Conservation (phyloP, 2,888 invertebrate genomes). For the Thera obeliscata region DNA sequence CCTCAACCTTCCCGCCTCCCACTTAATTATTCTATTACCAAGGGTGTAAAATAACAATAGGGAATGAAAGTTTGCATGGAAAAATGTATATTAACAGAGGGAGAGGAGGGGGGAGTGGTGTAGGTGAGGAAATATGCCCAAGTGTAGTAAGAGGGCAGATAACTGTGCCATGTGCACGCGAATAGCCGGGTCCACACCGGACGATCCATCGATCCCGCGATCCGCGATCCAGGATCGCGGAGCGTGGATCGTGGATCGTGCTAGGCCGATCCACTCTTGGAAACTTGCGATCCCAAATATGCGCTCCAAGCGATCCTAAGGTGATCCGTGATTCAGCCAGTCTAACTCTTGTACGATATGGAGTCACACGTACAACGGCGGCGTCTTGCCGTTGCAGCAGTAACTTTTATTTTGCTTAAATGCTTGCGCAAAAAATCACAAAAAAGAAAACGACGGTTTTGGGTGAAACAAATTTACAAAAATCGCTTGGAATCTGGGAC, state of each 20-base stretch:
- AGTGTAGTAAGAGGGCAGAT: no score
- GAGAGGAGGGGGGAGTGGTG: no score
- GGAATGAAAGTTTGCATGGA: no score
- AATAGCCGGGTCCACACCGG: slow-evolving; percentile 20
- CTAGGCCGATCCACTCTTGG: slow-evolving; percentile 5
- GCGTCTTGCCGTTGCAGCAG: slow-evolving; percentile 5
- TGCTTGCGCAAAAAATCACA: slow-evolving; percentile 1
- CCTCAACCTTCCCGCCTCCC: no score
- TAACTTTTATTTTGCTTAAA: not conserved
- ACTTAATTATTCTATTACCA: no score
- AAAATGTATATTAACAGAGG: no score
- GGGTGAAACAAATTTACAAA: slow-evolving; percentile 1
- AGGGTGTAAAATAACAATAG: no score
- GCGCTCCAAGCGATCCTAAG: slow-evolving; percentile 2
- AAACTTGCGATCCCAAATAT: not conserved
- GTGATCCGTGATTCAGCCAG: not conserved
- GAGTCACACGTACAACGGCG: slow-evolving; percentile 9
- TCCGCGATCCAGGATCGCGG: slow-evolving; percentile 43
- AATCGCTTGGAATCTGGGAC: slow-evolving; percentile 13
- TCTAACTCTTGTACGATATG: slow-evolving; percentile 3
- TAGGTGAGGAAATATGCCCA: no score
- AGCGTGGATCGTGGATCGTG: slow-evolving; percentile 33
- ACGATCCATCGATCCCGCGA: slow-evolving; percentile 38
- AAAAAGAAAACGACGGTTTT: slow-evolving; percentile 2
- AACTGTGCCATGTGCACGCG: no score